A percentile compares a stretch with the other conserved stretches of the same genome.
These are phyloP conservation scores for Sebastes nivosus DNA, from an alignment of 2,797 vertebrate species.

Conservation along the genomic window DNA sequence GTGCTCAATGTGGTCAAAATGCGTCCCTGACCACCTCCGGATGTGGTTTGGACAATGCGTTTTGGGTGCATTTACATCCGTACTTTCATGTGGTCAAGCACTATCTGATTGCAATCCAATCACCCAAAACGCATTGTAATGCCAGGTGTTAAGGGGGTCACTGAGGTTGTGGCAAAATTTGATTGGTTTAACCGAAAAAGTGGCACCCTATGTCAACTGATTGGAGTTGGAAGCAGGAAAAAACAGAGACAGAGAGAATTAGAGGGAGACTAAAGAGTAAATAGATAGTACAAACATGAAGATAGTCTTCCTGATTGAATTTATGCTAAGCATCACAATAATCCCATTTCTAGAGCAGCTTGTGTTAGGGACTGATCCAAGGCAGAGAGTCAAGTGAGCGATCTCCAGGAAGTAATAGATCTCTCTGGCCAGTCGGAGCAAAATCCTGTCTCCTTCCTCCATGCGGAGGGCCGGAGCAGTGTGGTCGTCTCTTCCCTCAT, in stretches of 20 bases:
- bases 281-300: not conserved
- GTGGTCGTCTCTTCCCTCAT: slow-evolving; percentile 66
- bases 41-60: not conserved
- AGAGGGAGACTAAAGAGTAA: not conserved
- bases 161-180: not conserved
- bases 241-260: not conserved
- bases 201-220: not conserved
- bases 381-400: slow-evolving; percentile 26
- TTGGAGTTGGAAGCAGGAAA: not conserved
- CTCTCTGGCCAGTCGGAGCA: slow-evolving; percentile 41
- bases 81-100: not conserved
- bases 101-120: not conserved
- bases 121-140: not conserved
- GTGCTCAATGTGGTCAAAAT: not conserved
- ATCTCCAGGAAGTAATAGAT: slow-evolving; percentile 63
- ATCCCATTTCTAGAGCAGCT: slow-evolving; percentile 12
- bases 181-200: not conserved
- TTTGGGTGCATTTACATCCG: not conserved
- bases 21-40: not conserved
- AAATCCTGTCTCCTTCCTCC: slow-evolving; percentile 64
- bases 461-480: slow-evolving; percentile 36
- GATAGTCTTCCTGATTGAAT: not conserved
- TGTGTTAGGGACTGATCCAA: slow-evolving; percentile 15
- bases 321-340: slow-evolving; percentile 1
- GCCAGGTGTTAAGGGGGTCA: not conserved